Conservation (phyloP, 2,113 vertebrate genomes). For the Podilymbus podiceps region DNA sequence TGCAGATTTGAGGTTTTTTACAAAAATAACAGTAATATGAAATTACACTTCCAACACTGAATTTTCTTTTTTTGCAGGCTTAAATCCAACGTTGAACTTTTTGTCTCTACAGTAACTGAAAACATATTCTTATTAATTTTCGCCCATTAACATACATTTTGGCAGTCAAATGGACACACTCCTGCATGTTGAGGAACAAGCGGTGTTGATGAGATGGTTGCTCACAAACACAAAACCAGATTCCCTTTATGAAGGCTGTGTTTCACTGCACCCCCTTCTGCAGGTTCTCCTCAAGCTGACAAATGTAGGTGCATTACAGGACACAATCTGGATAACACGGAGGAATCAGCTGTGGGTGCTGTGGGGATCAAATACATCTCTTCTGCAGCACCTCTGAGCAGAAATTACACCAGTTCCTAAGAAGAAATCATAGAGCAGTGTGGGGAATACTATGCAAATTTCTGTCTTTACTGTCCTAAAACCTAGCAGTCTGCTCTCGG, state of each 20-base stretch:
- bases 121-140: background rate
- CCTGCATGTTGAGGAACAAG: background rate
- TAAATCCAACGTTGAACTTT: background rate
- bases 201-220: background rate
- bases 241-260: background rate
- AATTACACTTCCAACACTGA: background rate
- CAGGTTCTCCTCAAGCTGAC: background rate
- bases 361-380: background rate
- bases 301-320: background rate
- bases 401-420: background rate
- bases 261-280: background rate
- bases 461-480: background rate
- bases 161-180: background rate
- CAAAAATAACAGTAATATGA: background rate
- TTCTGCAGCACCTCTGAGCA: background rate
- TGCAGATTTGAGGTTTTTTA: background rate
- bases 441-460: background rate
- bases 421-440: rapidly evolving
- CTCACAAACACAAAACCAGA: background rate
- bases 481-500: rapidly evolving
- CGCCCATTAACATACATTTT: background rate
- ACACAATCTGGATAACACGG: background rate
- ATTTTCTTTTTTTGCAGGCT: background rate
- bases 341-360: background rate
- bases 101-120: background rate